These are phyloP conservation scores for Drosophila dunni DNA, from an alignment of 1,140 invertebrate species.

Conservation along the genomic window DNA sequence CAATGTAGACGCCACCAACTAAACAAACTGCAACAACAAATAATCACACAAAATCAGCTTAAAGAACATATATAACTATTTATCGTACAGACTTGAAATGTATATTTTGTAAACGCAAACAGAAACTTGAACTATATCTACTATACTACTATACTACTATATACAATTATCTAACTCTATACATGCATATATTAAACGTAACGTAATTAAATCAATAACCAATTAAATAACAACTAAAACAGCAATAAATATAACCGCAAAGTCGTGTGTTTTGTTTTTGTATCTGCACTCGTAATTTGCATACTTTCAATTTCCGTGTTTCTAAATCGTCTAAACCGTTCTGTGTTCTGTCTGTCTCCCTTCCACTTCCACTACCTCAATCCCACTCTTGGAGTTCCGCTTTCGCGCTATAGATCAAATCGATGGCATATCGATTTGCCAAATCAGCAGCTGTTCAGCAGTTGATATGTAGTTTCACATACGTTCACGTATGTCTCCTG, in stretches of 20 bases:
- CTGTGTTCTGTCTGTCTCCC: constrained; percentile 16
- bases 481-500: constrained; percentile 11
- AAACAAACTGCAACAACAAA: constrained; percentile 41
- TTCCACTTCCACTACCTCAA: background rate
- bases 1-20: constrained; percentile 30
- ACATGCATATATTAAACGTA: constrained; percentile 19
- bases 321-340: constrained; percentile 18
- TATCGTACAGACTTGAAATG: constrained; percentile 29
- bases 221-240: constrained; percentile 58
- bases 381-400: constrained; percentile 1
- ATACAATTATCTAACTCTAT: constrained; percentile 33
- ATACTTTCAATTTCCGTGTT: constrained; percentile 31
- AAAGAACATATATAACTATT: background rate
- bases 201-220: constrained; percentile 56
- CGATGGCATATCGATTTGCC: constrained; percentile 72
- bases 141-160: too few relatives aligned
- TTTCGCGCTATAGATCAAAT: constrained; percentile 54
- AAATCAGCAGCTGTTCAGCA: constrained; percentile 74
- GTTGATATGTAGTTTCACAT: constrained; percentile 8
- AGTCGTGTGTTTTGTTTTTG: constrained; percentile 70
- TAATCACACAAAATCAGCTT: constrained; percentile 15
- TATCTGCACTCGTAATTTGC: constrained; percentile 45
- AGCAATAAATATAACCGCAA: constrained; percentile 68
- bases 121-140: constrained; percentile 41
- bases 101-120: constrained; percentile 68